Evolutionary conservation across 2,113 vertebrate species (phyloP), one percentile per base, ranked within the genome.

Genomic region (Pygoscelis antarcticus): DNA sequence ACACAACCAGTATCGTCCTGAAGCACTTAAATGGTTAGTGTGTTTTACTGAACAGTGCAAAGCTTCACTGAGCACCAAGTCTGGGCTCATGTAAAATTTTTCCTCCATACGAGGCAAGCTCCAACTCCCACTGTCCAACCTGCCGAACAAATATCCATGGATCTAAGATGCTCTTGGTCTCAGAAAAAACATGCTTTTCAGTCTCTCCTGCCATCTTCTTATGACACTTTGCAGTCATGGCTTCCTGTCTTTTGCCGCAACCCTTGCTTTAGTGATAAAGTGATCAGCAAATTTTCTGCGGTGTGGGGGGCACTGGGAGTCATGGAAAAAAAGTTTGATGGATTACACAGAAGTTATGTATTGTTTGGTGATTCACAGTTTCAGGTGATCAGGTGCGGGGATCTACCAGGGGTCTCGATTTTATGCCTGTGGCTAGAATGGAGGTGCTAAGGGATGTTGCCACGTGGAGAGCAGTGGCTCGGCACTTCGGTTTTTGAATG

Each of bases 281-380:
- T 0, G 5, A 30, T 47, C 52, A 47, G 29, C 2, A 9, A 7
- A 44, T 58, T n/a, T 58, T 87, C n/a, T 54, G 44, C 29, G 44
- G 23, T 27, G 44, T 18, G 11, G 12, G 18, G 23, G 14, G 19
- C 44, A 65, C 44, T 15, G 38, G 54, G 29, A 80, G 26, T 66
- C 51, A 34, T 0, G 3, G 55, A 8, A 52, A 38, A n/a, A 54
- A 57, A 6, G 11, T n/a, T 3, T n/a, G 52, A 38, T n/a, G 34
- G 27, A 32, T 58, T 36, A 46, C 61, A 64, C 9, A 64, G 21
- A 40, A 27, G 5, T 47, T 47, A 51, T 0, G 0, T 5, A 5
- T 11, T 18, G 12, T 30, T 75, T 20, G n/a, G 51, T 1, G 2
- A 23, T 13, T 69, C 58, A 38, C 42, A 54, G 75, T 19, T 36